Evolutionary conservation across 2,888 invertebrate genomes (phyloP).

Genomic region (Tetragonula carbonaria): DNA sequence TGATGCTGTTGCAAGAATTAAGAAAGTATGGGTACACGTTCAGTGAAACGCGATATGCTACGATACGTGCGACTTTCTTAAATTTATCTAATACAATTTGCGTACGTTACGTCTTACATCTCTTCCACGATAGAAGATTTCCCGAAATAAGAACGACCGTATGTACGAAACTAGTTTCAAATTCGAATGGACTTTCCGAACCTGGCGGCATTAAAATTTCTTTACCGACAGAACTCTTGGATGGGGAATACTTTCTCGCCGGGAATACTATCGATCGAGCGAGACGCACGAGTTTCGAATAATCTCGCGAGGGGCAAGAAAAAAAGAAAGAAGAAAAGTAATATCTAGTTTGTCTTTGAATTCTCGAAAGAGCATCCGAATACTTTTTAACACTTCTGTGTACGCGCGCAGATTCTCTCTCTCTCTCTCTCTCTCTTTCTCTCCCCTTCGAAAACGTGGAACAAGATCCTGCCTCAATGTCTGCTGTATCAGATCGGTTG

Average conservation of each 20-base stretch:
- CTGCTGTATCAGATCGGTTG: background rate
- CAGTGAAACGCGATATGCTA: no score
- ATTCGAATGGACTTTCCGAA: background rate
- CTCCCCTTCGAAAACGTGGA: background rate
- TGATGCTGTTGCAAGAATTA: no score
- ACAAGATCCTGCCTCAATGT: background rate
- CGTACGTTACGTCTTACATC: no score
- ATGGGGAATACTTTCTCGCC: background rate
- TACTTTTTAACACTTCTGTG: background rate
- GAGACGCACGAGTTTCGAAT: conserved; percentile 6
- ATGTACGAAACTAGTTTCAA: background rate
- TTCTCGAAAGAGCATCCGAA: background rate
- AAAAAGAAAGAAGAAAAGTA: background rate
- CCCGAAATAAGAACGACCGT: background rate
- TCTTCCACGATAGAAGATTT: no score
- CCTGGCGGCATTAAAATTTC: background rate
- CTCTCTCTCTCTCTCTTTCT: background rate
- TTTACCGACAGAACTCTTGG: background rate
- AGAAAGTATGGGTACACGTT: no score
- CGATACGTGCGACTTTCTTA: no score
- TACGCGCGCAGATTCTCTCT: background rate
- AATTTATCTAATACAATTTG: no score
- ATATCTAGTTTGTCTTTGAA: background rate
- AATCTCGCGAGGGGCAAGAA: background rate
- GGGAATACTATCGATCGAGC: background rate